Percentiles rank a stretch among this genome's conserved stretches.
Evolutionary conservation across 2,888 invertebrate species (phyloP).

Genomic region (Perizoma flavofasciatum): DNA sequence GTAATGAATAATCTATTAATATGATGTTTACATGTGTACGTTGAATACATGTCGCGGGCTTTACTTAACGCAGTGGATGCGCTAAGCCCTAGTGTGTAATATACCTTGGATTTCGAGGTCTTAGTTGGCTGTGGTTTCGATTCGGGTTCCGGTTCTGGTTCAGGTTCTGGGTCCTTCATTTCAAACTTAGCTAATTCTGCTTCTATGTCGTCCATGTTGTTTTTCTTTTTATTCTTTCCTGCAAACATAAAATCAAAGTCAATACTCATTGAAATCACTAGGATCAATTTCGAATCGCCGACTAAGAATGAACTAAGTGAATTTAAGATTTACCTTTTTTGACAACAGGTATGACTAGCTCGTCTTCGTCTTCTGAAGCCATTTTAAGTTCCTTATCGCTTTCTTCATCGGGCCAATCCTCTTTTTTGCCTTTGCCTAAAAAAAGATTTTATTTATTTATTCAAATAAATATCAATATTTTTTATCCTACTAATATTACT

Average conservation of each 20-base stretch:
- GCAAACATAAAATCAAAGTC: conserved; percentile 14
- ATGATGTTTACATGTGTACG: too few species aligned
- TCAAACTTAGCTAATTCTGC: conserved; percentile 76
- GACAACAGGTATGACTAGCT: conserved; percentile 63
- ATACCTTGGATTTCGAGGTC: conserved; percentile 51
- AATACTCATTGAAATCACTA: not conserved
- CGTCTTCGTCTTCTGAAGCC: conserved; percentile 65
- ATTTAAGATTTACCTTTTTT: conserved; percentile 61
- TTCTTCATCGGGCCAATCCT: conserved; percentile 66
- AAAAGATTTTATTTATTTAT: conserved; percentile 15
- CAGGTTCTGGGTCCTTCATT: conserved; percentile 66
- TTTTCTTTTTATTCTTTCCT: conserved; percentile 74
- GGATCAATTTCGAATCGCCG: not conserved
- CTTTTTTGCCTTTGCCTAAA: conserved; percentile 62
- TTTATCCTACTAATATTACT: too few species aligned
- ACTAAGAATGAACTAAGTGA: too few species aligned
- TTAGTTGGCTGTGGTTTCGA: conserved; percentile 48
- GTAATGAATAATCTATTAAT: too few species aligned
- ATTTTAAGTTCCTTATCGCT: conserved; percentile 73
- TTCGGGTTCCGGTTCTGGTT: conserved; percentile 46
- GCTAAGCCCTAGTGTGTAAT: too few species aligned
- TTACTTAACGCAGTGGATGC: too few species aligned
- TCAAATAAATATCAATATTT: not conserved
- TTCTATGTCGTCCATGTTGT: conserved; percentile 74
- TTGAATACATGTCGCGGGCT: too few species aligned